Conservation (phyloP, 2,888 invertebrate genomes). For the Euzophera pinguis region DNA sequence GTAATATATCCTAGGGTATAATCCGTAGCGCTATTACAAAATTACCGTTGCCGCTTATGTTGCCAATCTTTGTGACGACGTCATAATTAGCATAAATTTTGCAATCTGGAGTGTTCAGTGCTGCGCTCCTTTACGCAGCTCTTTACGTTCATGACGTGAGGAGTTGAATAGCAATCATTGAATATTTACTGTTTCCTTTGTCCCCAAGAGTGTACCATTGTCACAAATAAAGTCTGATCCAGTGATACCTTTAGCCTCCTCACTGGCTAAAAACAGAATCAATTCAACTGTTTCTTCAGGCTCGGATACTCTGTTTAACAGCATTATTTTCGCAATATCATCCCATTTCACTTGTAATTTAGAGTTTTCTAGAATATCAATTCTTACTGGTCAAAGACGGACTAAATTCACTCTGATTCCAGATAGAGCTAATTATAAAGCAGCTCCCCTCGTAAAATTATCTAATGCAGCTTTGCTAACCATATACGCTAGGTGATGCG, state of each 20-base stretch:
- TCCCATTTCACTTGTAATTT: conserved; percentile 12
- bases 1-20: too few relatives aligned
- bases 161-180: too few relatives aligned
- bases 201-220: conserved; percentile 13
- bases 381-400: conserved; percentile 25
- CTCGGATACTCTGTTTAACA: conserved; percentile 10
- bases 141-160: too few relatives aligned
- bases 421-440: conserved; percentile 18
- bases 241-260: conserved; percentile 28
- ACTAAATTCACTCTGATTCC: conserved; percentile 25
- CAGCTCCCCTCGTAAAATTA: conserved; percentile 85
- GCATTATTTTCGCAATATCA: not conserved
- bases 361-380: conserved; percentile 18
- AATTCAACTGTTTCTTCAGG: conserved; percentile 30
- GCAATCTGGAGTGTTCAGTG: too few relatives aligned
- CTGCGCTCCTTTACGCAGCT: too few relatives aligned
- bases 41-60: too few relatives aligned
- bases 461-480: conserved; percentile 70
- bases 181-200: not conserved
- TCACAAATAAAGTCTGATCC: conserved; percentile 27
- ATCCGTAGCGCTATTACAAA: too few relatives aligned
- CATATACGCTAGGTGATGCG: conserved; percentile 18
- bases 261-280: conserved; percentile 28
- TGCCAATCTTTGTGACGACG: too few relatives aligned
- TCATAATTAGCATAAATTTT: too few relatives aligned